Evolutionary conservation across 1,140 invertebrate genomes (phyloP).

Genomic region (Lutraria rhynchaena): DNA sequence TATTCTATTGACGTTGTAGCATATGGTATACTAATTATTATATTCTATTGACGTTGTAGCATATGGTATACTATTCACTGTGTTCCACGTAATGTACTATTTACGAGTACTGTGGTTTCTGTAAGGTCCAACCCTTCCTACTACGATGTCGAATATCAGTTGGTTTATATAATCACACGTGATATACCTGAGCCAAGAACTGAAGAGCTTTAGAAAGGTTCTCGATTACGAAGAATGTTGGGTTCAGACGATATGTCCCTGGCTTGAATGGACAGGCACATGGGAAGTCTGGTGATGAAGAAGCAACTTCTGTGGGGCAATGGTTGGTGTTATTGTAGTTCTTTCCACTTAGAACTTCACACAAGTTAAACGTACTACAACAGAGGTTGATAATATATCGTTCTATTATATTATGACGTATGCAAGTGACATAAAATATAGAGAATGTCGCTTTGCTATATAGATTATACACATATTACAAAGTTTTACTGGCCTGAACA

Average conservation of each 20-base stretch:
- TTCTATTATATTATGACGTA: too few relatives aligned
- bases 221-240: conserved; percentile 8
- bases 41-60: too few relatives aligned
- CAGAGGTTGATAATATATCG: too few relatives aligned
- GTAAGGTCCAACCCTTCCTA: background rate
- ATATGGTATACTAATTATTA: too few relatives aligned
- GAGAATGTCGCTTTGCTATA: too few relatives aligned
- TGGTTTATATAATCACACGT: background rate
- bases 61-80: background rate
- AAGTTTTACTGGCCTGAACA: too few relatives aligned
- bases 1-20: too few relatives aligned
- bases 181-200: conserved; percentile 17
- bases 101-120: too few relatives aligned
- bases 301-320: conserved; percentile 21
- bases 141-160: background rate
- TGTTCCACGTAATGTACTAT: background rate
- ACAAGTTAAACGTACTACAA: conserved; percentile 32
- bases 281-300: conserved; percentile 5
- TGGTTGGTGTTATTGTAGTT: conserved; percentile 25
- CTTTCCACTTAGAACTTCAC: conserved; percentile 12
- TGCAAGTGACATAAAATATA: too few relatives aligned
- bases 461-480: too few relatives aligned
- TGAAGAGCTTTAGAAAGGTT: background rate
- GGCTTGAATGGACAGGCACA: conserved; percentile 41
- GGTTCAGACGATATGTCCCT: conserved; percentile 39